phyloP scores from a whole-genome alignment of 2,797 vertebrate species.

The Glossophaga mutica region DNA sequence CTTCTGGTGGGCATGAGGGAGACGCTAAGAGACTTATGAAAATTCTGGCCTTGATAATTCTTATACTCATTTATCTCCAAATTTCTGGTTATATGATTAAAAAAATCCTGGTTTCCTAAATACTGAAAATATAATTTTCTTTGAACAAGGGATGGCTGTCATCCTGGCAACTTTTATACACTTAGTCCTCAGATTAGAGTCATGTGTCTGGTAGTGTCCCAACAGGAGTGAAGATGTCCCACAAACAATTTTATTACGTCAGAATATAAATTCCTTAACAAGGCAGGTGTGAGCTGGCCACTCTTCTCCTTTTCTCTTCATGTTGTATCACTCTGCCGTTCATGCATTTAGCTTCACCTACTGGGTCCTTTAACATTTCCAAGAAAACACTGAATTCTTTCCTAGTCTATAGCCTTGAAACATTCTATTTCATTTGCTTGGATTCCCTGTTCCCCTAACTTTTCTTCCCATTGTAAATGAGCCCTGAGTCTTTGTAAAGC shows the following conservation, averaged over 20 bases:
- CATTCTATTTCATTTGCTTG: not conserved
- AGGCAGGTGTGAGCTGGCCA: not conserved
- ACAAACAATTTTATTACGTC: not conserved
- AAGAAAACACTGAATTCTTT: not conserved
- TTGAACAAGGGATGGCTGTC: not conserved
- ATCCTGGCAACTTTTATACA: not conserved
- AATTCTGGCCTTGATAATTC: not conserved
- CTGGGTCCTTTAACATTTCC: not conserved
- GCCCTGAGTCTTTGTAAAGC: not conserved
- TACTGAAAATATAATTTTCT: not conserved
- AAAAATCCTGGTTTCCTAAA: not conserved
- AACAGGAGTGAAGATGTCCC: not conserved
- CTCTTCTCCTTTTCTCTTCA: not conserved
- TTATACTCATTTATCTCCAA: not conserved
- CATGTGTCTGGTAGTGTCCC: not conserved
- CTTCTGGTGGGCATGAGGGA: not conserved
- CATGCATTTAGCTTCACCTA: not conserved
- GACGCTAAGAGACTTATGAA: not conserved
- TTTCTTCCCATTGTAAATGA: not conserved
- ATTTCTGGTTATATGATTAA: not conserved
- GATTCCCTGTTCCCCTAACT: not conserved
- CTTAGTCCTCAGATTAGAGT: not conserved
- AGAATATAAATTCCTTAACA: not conserved
- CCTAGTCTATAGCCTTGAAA: not conserved
- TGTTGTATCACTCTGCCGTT: not conserved